A percentile compares a stretch with the other conserved stretches of the same genome.
Conservation (phyloP, 2,888 invertebrate species). For the Perizoma flavofasciatum region DNA sequence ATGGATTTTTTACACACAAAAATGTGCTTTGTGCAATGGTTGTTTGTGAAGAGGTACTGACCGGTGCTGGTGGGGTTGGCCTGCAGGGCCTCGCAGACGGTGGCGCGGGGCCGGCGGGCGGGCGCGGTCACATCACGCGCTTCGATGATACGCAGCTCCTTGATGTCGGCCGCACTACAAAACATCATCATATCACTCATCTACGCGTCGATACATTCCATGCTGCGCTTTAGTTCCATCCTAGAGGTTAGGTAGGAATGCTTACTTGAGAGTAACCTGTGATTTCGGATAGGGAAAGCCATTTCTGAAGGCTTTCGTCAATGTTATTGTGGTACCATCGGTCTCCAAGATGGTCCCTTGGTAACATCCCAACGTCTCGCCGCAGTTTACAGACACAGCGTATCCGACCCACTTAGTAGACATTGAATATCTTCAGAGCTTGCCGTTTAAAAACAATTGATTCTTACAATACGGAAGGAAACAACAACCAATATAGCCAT, state of each 20-base stretch:
- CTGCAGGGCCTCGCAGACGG: constrained; percentile 72
- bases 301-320: constrained; percentile 92
- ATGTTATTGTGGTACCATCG: constrained; percentile 88
- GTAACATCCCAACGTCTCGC: constrained; percentile 89
- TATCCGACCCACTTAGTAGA: constrained; percentile 88
- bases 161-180: constrained; percentile 88
- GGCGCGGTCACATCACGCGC: constrained; percentile 57
- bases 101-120: constrained; percentile 64
- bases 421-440: constrained; percentile 54
- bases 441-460: too few species aligned
- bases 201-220: too few species aligned
- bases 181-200: constrained; percentile 11
- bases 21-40: too few species aligned
- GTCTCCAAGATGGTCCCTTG: constrained; percentile 91
- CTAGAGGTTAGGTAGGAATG: constrained; percentile 9
- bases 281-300: constrained; percentile 85
- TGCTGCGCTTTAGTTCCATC: too few species aligned
- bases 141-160: constrained; percentile 90
- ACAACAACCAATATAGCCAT: too few species aligned
- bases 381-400: constrained; percentile 93
- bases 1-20: too few species aligned
- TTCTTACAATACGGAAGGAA: too few species aligned
- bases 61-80: constrained; percentile 61
- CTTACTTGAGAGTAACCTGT: constrained; percentile 78
- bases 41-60: constrained; percentile 10